Evolutionary conservation across 2,113 vertebrate species (phyloP).

Genomic region (Lasiurus cinereus): DNA sequence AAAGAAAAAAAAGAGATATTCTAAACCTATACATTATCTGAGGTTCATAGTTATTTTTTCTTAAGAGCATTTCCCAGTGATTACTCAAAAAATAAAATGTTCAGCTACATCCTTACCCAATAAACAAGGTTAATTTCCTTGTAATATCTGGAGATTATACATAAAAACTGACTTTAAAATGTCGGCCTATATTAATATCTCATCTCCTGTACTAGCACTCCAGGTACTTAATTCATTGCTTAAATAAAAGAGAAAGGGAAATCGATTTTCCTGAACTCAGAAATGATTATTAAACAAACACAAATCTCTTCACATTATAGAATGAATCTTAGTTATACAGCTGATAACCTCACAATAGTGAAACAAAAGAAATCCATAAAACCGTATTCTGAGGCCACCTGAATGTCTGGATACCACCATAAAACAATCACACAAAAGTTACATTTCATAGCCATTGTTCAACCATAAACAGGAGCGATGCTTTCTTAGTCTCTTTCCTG

Average conservation of each 20-base stretch:
- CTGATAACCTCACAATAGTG: not conserved
- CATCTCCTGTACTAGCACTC: slow-evolving; percentile 6
- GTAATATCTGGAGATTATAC: not conserved
- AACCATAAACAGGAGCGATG: not conserved
- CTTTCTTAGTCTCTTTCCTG: slow-evolving; percentile 21
- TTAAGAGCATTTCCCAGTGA: not conserved
- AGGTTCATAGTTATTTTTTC: slow-evolving; percentile 11
- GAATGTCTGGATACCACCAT: not conserved
- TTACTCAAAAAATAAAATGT: slow-evolving; percentile 2
- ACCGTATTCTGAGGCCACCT: not conserved
- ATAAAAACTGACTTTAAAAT: slow-evolving; percentile 20
- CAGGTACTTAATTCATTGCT: slow-evolving; percentile 46
- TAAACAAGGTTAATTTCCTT: not conserved
- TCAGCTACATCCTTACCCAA: slow-evolving; percentile 29
- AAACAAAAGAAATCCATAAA: slow-evolving; percentile 43
- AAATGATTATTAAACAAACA: slow-evolving; percentile 37
- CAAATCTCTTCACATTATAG: not conserved
- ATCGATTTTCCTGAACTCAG: slow-evolving; percentile 6
- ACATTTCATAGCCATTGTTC: not conserved
- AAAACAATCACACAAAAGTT: not conserved
- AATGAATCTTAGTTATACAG: slow-evolving; percentile 10
- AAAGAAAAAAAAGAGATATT: not conserved
- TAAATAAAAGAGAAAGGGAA: slow-evolving; percentile 30
- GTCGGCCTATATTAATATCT: not conserved
- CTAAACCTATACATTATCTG: not conserved